phyloP scores from a whole-genome alignment of 2,113 vertebrate species.

The Macquaria australasica region DNA sequence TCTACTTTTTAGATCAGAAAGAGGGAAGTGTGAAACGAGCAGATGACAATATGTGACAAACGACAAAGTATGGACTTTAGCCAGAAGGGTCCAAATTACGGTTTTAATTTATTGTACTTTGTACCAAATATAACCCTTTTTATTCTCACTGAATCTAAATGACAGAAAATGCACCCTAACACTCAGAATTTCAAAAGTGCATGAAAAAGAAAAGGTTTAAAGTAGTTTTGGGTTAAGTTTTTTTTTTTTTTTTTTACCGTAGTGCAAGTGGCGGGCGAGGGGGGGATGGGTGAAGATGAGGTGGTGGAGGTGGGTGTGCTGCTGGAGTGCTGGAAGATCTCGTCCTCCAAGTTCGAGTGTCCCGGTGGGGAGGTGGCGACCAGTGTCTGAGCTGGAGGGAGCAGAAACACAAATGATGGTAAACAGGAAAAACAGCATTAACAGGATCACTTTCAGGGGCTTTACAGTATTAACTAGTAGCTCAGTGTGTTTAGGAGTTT shows the following conservation, averaged over 20 bases:
- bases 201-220: background rate
- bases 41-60: background rate
- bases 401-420: background rate
- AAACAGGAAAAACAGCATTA: background rate
- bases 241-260: slow-evolving; percentile 76
- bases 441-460: no score
- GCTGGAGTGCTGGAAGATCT: slow-evolving; percentile 94
- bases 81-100: background rate
- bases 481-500: no score
- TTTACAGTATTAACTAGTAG: background rate
- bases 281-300: slow-evolving; percentile 91
- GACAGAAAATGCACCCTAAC: background rate
- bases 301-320: slow-evolving; percentile 93
- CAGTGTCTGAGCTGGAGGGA: slow-evolving; percentile 79
- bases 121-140: no score
- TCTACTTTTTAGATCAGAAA: background rate
- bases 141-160: background rate
- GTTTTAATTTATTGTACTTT: background rate
- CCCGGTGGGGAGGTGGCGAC: slow-evolving; percentile 91
- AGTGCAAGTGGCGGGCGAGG: slow-evolving; percentile 91
- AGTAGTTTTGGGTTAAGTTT: background rate
- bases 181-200: background rate
- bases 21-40: background rate
- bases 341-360: slow-evolving; percentile 90
- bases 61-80: background rate